A percentile compares a stretch with the other conserved stretches of the same genome.
Conservation (phyloP, 2,888 invertebrate species). For the Drosophila barbarae region DNA sequence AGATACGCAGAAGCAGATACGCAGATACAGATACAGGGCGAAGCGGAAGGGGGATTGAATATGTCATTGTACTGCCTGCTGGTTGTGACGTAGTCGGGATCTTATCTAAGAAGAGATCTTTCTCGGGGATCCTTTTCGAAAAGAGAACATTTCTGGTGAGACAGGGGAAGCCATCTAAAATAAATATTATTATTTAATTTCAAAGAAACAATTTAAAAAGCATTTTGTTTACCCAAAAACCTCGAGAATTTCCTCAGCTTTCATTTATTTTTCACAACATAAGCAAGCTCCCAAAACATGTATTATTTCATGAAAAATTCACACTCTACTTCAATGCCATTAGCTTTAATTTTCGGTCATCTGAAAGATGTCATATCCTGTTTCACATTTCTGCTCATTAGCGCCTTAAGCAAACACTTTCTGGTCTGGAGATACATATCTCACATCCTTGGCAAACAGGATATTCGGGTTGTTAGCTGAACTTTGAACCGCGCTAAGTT, state of each 20-base stretch:
- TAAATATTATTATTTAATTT: not conserved
- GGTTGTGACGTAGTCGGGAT: constrained; percentile 17
- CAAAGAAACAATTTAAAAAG: not conserved
- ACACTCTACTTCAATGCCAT: not conserved
- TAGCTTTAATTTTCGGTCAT: not conserved
- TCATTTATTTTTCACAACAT: not conserved
- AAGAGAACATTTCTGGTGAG: not conserved
- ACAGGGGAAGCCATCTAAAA: not conserved
- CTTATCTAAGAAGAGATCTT: constrained; percentile 18
- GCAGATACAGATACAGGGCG: constrained; percentile 9
- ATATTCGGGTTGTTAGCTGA: constrained; percentile 53
- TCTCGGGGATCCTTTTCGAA: constrained; percentile 1
- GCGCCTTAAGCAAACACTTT: not conserved
- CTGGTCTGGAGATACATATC: not conserved
- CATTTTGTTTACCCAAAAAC: no score
- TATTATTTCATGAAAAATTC: not conserved
- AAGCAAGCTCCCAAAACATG: not conserved
- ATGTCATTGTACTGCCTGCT: constrained; percentile 23
- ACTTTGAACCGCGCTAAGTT: constrained; percentile 54
- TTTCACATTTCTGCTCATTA: constrained; percentile 18
- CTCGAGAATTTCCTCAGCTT: not conserved
- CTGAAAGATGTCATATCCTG: constrained; percentile 10
- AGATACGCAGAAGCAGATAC: constrained; percentile 2
- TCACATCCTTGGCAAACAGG: constrained; percentile 49
- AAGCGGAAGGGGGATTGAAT: not conserved